Evolutionary conservation across 2,888 invertebrate genomes (phyloP), one percentile per base, ranked within the genome.

Genomic region (Diarsia brunnea): DNA sequence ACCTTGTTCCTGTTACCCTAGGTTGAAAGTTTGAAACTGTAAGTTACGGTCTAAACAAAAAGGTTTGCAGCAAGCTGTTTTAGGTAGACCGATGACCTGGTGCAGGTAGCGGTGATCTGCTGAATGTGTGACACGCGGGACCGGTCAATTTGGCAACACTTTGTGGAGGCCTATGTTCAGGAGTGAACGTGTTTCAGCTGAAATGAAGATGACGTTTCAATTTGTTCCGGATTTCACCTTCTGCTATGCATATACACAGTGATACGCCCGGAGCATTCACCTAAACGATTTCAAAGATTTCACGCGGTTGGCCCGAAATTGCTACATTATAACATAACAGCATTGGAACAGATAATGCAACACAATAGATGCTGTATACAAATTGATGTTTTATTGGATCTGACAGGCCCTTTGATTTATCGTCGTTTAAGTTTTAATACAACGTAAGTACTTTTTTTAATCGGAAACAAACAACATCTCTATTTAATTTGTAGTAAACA

Each of bases 291-390:
- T 69, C 81, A 88, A 87, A 83, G 84, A 86, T 89, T 88, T 88
- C 78, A 72, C 82, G 63, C 81, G 79, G 84, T 74, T 85, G 84
- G 73, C 75, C 77, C 75, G 69, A 90, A 90, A 90, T 90, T 88
- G 87, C 87, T 90, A 88, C 89, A 88, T 89, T 85, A 90, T 80
- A 88, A 88, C 81, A 80, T 88, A 85, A 90, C 82, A 85, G 31
- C 79, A 80, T 79, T 75, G 79, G 81, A 87, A 81, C 78, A 77
- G 82, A 83, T 89, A 88, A 88, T 88, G 82, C 80, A 58, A 75
- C 78, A 82, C 81, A 87, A 86, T 84, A 73, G 70, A 73, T 80
- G 81, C 75, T 85, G 78, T 81, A 70, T 77, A 68, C 66, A 86
- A 80, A 87, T 87, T 84, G 78, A 81, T 74, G 72, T 72, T 69